Base-by-base conservation (phyloP, 2,888 invertebrate species). In the Leptopterna dolabrata region DNA sequence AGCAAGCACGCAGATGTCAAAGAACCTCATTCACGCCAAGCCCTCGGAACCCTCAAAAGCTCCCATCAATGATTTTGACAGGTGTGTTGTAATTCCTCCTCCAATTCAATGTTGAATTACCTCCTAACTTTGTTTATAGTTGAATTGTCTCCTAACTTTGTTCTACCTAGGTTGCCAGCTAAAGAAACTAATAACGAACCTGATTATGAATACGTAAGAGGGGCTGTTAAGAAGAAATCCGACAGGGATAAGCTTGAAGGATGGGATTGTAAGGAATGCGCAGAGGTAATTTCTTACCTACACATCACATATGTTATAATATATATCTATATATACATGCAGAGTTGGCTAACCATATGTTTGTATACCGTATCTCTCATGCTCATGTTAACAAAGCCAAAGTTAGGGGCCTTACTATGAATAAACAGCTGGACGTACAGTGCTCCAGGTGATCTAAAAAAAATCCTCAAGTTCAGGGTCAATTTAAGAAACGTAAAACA, bases 211-310 rank as follows among this genome's bases (percentile, higher is more conserved):
- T 90, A 91, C 88, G 90, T 90, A 88, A 90, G 90, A 82, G 91
- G 90, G 87, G 86, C 91, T 14, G 91, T 91, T 9, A 90, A 91
- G 45, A 91, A 91, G 73, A 92, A 91, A 90, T 89, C 86, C n/a
- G 92, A 92, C 71, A 91, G 91, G 87, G 90, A 90, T 87, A 91
- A 91, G 88, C 88, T 93, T 51, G 90, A 90, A 76, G 92, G 93
- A n/a, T 91, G 92, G 91, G 90, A 90, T 87, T 93, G 93, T 88
- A 90, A 90, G 82, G 91, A 92, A 16, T 93, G 93, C 89, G 90
- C 91, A 89, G 89, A 91, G 89, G 92, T 93, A 91, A 90, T 36
- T 36, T 36, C n/a, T n/a, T n/a, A n/a, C n/a, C n/a, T n/a, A n/a
- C n/a, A n/a, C n/a, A n/a, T 83, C 71, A 47, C 29, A 47, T 14